A percentile compares a stretch with the other conserved stretches of the same genome.
Conservation (phyloP, 2,888 invertebrate genomes). For the Lobophora halterata region DNA sequence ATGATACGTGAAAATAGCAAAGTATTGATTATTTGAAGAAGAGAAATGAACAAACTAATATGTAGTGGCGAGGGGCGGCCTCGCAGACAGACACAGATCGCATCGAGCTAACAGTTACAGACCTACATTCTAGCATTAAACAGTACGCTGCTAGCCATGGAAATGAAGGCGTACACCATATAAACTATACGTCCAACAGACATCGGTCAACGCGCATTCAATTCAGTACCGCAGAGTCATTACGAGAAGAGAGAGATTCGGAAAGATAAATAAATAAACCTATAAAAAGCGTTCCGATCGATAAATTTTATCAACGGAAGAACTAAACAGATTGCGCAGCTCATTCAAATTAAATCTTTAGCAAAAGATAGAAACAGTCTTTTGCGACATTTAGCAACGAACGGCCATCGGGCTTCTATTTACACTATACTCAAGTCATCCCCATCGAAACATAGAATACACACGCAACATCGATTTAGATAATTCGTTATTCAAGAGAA, state of each 20-base stretch:
- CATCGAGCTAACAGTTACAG: constrained; percentile 76
- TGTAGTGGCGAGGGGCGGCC: constrained; percentile 70
- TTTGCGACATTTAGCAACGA: constrained; percentile 81
- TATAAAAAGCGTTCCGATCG: constrained; percentile 78
- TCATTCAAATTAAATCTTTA: constrained; percentile 80
- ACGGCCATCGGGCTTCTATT: constrained; percentile 81
- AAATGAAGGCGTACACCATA: constrained; percentile 75
- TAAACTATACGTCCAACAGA: constrained; percentile 73
- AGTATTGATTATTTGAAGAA: constrained; percentile 66
- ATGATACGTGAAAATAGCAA: constrained; percentile 74
- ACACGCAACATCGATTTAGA: constrained; percentile 80
- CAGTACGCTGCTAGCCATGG: constrained; percentile 76
- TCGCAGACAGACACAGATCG: constrained; percentile 66
- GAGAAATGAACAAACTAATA: constrained; percentile 70
- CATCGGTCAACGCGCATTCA: constrained; percentile 77
- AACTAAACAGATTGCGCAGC: constrained; percentile 80
- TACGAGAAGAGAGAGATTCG: constrained; percentile 76
- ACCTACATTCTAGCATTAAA: constrained; percentile 76
- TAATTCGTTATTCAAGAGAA: constrained; percentile 79
- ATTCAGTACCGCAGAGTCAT: constrained; percentile 71
- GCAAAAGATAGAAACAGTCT: constrained; percentile 80
- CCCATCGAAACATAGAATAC: constrained; percentile 81
- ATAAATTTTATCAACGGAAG: constrained; percentile 70
- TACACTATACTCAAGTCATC: constrained; percentile 77
- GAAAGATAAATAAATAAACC: constrained; percentile 79